These are phyloP conservation scores for Xylocopa sonorina DNA, from an alignment of 1,140 invertebrate species.

Conservation along the genomic window DNA sequence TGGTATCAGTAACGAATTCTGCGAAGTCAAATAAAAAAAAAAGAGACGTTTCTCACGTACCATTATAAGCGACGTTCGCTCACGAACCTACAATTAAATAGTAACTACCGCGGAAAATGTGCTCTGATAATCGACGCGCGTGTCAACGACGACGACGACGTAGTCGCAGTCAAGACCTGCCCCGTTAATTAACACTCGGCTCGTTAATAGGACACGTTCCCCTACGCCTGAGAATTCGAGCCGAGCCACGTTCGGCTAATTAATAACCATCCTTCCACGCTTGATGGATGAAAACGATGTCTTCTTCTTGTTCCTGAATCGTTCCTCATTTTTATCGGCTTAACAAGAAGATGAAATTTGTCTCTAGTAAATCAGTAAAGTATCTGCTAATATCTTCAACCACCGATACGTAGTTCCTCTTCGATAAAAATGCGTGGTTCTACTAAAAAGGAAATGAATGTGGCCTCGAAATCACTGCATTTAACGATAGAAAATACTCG, in stretches of 20 bases:
- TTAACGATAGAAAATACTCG: neutral
- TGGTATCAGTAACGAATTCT: neutral
- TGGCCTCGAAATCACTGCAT: neutral
- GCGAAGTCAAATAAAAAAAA: neutral
- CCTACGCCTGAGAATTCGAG: neutral
- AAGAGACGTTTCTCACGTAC: conserved; percentile 4
- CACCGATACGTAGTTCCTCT: neutral
- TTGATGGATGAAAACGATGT: neutral
- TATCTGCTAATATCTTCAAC: neutral
- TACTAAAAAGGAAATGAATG: neutral
- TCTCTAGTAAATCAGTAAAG: neutral
- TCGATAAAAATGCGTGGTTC: neutral
- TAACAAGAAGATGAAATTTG: too few relatives aligned
- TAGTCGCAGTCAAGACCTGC: conserved; percentile 29
- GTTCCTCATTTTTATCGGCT: neutral
- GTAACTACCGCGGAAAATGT: conserved; percentile 24
- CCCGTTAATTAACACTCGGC: conserved; percentile 30
- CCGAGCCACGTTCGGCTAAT: conserved; percentile 10
- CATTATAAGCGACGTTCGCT: conserved; percentile 21
- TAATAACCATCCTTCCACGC: neutral
- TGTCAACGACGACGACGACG: conserved; percentile 39
- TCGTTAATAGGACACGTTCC: conserved; percentile 5
- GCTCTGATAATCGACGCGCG: conserved; percentile 27
- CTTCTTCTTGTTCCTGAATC: neutral
- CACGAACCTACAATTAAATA: conserved; percentile 39